These are phyloP conservation scores for Homarus gammarus DNA, from an alignment of 2,888 invertebrate species.

Conservation along the genomic window DNA sequence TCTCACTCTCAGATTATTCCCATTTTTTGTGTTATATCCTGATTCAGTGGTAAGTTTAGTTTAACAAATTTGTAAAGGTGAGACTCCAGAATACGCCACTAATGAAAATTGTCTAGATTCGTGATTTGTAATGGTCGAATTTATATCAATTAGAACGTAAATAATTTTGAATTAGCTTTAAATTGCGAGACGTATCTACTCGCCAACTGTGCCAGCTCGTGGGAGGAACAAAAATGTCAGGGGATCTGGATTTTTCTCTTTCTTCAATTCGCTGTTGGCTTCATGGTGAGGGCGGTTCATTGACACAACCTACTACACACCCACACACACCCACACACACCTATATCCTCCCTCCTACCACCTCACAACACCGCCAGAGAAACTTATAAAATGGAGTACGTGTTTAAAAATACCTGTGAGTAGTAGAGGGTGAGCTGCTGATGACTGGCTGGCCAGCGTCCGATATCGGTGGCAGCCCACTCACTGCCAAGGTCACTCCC, in stretches of 20 bases:
- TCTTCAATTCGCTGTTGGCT: neutral
- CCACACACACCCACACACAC: neutral
- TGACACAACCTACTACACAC: neutral
- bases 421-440: neutral
- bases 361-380: neutral
- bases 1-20: too few species aligned
- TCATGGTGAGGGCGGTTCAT: neutral
- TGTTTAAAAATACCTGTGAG: conserved; percentile 13
- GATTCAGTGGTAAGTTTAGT: too few species aligned
- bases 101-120: too few species aligned
- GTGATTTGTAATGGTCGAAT: too few species aligned
- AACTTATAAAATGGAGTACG: neutral
- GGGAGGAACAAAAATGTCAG: too few species aligned
- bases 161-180: too few species aligned
- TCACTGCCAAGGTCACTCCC: conserved; percentile 16
- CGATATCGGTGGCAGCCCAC: neutral
- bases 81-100: too few species aligned
- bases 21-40: too few species aligned
- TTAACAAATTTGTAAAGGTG: too few species aligned
- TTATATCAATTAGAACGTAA: too few species aligned
- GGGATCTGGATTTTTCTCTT: neutral
- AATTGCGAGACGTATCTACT: too few species aligned
- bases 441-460: conserved; percentile 6
- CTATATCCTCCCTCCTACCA: neutral
- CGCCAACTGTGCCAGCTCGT: too few species aligned